These are phyloP conservation scores for Oxyura jamaicensis DNA, from an alignment of 2,113 vertebrate species.

Conservation along the genomic window DNA sequence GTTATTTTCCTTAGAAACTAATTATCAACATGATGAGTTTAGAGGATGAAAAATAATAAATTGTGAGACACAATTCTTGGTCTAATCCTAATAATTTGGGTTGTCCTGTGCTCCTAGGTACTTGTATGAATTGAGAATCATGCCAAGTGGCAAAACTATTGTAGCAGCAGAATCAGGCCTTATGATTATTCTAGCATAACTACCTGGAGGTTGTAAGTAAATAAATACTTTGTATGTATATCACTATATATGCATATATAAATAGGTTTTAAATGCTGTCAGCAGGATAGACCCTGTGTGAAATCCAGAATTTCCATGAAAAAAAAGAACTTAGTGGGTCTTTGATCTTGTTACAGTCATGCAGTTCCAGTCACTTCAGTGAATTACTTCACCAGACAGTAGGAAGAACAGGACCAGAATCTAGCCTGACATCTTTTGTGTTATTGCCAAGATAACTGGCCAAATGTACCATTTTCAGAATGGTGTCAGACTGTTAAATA, in stretches of 20 bases:
- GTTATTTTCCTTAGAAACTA: background rate
- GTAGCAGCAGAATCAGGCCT: background rate
- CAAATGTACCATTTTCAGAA: background rate
- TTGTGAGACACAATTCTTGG: background rate
- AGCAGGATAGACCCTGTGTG: background rate
- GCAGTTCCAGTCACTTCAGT: background rate
- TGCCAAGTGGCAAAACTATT: background rate
- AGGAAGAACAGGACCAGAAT: background rate
- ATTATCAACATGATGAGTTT: background rate
- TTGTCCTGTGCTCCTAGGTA: background rate
- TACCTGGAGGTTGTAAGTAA: background rate
- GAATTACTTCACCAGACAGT: background rate
- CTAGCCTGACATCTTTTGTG: background rate
- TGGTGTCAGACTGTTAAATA: background rate
- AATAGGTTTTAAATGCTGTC: background rate
- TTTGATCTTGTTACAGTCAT: background rate
- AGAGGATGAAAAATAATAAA: background rate
- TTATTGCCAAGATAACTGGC: background rate
- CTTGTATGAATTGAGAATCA: background rate
- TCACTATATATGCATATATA: background rate
- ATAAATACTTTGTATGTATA: rapidly evolving
- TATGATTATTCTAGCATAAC: background rate
- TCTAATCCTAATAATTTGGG: background rate
- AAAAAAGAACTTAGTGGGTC: background rate
- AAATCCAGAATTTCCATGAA: background rate